These are phyloP conservation scores for Agriopis marginaria DNA, from an alignment of 2,888 invertebrate species.

Conservation along the genomic window DNA sequence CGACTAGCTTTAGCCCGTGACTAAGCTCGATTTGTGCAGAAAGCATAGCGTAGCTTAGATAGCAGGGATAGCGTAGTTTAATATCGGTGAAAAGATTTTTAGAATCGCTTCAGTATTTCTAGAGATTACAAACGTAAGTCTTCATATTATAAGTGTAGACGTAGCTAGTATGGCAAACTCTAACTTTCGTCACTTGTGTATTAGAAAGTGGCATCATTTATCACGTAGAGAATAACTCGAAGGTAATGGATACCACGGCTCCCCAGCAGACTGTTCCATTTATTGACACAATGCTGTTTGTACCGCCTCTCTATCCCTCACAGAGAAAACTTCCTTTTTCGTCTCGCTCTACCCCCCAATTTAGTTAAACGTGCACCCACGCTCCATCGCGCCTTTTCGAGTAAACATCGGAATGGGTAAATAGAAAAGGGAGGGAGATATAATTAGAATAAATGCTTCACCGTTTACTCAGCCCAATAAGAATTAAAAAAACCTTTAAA, in stretches of 20 bases:
- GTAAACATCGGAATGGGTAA: constrained; percentile 83
- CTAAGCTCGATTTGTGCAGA: no score
- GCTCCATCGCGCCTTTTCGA: constrained; percentile 79
- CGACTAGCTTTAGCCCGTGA: no score
- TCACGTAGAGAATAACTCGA: constrained; percentile 62
- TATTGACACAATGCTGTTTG: constrained; percentile 75
- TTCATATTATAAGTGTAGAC: no score
- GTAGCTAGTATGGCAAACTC: constrained; percentile 27
- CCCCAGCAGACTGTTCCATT: constrained; percentile 68
- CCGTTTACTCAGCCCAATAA: constrained; percentile 58
- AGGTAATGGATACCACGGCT: constrained; percentile 74
- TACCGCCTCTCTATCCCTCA: constrained; percentile 67
- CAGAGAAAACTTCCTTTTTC: constrained; percentile 67
- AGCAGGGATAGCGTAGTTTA: no score
- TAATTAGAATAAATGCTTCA: constrained; percentile 82
- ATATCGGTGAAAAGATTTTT: no score
- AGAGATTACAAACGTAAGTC: no score
- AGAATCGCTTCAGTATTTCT: no score
- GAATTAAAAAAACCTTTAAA: constrained; percentile 40
- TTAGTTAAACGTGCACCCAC: constrained; percentile 79
- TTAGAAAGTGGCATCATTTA: constrained; percentile 74
- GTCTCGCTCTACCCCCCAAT: constrained; percentile 81
- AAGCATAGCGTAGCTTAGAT: no score
- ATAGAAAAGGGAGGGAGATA: constrained; percentile 82
- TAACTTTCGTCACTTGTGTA: constrained; percentile 56